These are phyloP conservation scores for Hydrolagus colliei DNA, from an alignment of 2,797 vertebrate genomes.

Conservation along the genomic window DNA sequence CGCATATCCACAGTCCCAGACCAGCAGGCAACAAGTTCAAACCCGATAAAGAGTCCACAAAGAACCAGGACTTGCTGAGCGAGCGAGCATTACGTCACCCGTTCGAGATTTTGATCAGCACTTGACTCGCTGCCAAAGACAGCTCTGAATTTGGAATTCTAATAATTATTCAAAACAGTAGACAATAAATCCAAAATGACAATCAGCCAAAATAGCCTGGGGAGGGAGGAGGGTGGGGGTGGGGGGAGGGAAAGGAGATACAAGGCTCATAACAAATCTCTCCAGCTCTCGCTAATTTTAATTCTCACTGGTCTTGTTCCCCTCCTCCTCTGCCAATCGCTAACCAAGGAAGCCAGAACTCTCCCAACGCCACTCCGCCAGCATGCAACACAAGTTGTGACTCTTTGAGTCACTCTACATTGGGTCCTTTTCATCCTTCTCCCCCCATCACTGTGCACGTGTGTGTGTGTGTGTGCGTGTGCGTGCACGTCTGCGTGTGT, in stretches of 20 bases:
- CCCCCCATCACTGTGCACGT: too few relatives aligned
- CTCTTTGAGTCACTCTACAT: too few relatives aligned
- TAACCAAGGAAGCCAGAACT: not conserved
- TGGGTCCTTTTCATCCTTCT: too few relatives aligned
- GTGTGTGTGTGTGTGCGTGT: too few relatives aligned
- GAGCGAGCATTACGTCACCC: not conserved
- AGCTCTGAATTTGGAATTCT: conserved; percentile 15
- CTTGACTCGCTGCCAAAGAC: conserved; percentile 19
- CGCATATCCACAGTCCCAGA: too few relatives aligned
- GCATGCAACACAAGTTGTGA: too few relatives aligned
- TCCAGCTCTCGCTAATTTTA: not conserved
- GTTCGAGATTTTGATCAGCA: conserved; percentile 22
- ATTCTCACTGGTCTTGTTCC: not conserved
- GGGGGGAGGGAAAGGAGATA: conserved; percentile 2
- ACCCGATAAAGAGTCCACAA: not conserved
- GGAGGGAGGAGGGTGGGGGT: not conserved
- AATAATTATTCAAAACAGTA: conserved; percentile 11
- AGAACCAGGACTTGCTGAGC: not conserved
- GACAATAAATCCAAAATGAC: conserved; percentile 23
- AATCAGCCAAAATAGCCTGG: conserved; percentile 17
- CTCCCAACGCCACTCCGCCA: too few relatives aligned
- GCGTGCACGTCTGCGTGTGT: too few relatives aligned
- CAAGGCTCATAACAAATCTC: not conserved
- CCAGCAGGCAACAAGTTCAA: not conserved
- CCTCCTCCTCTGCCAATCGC: not conserved